Evolutionary conservation across 2,113 vertebrate species (phyloP), one percentile per base, ranked within the genome.

Genomic region (Callopanchax toddi): DNA sequence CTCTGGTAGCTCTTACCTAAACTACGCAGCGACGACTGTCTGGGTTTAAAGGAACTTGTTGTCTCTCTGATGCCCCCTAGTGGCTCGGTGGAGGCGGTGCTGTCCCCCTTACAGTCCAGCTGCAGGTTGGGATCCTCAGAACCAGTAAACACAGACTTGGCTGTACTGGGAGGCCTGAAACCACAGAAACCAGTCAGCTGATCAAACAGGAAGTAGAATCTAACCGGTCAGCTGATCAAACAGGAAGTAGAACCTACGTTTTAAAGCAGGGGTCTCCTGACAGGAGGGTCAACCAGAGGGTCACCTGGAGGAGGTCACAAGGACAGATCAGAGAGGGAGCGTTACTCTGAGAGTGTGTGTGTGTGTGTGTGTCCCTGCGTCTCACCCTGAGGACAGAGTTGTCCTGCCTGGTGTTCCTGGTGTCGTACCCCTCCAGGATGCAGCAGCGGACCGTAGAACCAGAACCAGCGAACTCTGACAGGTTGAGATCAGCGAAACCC

Each of bases 211-310:
- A n/a, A n/a, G n/a, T n/a, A n/a, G n/a, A n/a, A n/a, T n/a, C n/a
- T n/a, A 23, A 21, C 15, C 13, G 36, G 36, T 37, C 36, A 8
- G 36, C 36, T 8, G 36, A 37, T 37, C 36, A 7, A 32, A 8
- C 4, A 32, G 29, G 29, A 32, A 8, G 29, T 8, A 32, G 29
- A 37, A 13, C 96, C 94, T 85, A 99, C 96, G 94, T 96, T 93
- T 98, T 99, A 86, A 99, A 98, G 91, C 96, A 98, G 26, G 97
- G 97, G 67, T 99, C 97, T 37, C 97, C 97, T 0, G 96, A 99
- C n/a, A 98, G 93, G 50, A 99, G 91, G 29, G 93, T 95, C 95
- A 98, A 98, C 45, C 93, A 95, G 0, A 99, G 98, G 0, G 87
- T 97, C 63, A 99, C 95, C 97, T 99, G 5, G n/a, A 52, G 49